A percentile compares a stretch with the other conserved stretches of the same genome.
Conservation (phyloP, 92 coral and sea anemone genomes). For the Muricea muricata region DNA sequence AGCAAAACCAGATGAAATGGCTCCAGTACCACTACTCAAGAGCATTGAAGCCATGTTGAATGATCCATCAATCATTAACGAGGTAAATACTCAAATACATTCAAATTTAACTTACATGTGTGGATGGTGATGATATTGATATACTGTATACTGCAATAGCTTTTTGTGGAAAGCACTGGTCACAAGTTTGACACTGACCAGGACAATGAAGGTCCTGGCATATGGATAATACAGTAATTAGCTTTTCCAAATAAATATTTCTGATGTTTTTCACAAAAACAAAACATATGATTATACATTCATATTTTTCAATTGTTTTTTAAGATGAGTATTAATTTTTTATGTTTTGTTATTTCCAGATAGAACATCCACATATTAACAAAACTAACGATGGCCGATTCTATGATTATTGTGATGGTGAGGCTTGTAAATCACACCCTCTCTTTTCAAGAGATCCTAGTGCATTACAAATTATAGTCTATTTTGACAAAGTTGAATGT, state of each 20-base stretch:
- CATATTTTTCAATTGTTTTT: too few relatives aligned
- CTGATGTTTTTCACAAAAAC: too few relatives aligned
- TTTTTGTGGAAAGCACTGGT: neutral
- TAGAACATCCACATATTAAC: constrained; percentile 52
- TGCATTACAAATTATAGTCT: constrained; percentile 51
- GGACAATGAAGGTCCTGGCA: constrained; percentile 32
- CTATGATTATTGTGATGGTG: constrained; percentile 62
- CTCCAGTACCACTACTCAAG: constrained; percentile 39
- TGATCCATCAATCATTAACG: constrained; percentile 41
- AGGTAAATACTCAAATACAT: constrained; percentile 26
- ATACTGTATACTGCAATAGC: too few relatives aligned
- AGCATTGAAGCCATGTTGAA: constrained; percentile 58
- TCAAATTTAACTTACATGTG: neutral
- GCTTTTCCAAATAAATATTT: neutral
- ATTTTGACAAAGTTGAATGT: constrained; percentile 51
- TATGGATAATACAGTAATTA: neutral
- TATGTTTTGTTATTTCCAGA: constrained; percentile 22
- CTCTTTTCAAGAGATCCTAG: constrained; percentile 52
- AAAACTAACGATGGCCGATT: constrained; percentile 33
- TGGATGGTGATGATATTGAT: neutral
- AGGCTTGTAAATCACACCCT: constrained; percentile 40
- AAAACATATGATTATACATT: too few relatives aligned
- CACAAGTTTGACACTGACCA: neutral
- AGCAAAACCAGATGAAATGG: constrained; percentile 51
- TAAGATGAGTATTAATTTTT: neutral